Evolutionary conservation across 2,888 invertebrate genomes (phyloP).

Genomic region (Cyclophora punctaria): DNA sequence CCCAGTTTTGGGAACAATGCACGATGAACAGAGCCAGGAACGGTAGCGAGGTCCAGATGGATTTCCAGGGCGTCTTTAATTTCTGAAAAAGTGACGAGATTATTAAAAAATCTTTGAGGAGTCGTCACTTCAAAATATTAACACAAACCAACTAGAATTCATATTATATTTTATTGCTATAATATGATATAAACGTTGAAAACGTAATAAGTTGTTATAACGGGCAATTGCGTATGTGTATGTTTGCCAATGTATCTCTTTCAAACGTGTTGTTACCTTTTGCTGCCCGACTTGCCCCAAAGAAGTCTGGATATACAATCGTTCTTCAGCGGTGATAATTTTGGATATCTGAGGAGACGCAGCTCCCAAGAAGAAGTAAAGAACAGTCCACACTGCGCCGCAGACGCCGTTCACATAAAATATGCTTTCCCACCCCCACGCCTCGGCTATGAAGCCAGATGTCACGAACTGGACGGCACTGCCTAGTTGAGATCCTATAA

Average conservation of each 20-base stretch:
- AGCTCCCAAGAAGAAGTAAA: conserved; percentile 77
- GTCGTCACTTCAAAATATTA: too few relatives aligned
- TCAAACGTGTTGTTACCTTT: conserved; percentile 25
- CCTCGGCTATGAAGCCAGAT: conserved; percentile 54
- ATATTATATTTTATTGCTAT: too few relatives aligned
- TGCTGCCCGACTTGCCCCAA: conserved; percentile 45
- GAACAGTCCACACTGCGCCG: conserved; percentile 70
- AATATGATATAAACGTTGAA: too few relatives aligned
- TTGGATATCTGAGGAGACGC: conserved; percentile 76
- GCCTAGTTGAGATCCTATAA: too few relatives aligned
- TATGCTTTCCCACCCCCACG: conserved; percentile 79
- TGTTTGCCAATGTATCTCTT: too few relatives aligned
- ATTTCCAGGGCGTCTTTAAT: conserved; percentile 71
- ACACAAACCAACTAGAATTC: too few relatives aligned
- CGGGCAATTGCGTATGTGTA: too few relatives aligned
- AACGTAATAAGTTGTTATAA: too few relatives aligned
- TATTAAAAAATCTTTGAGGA: too few relatives aligned
- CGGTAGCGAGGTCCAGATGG: conserved; percentile 57
- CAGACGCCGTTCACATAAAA: conserved; percentile 77
- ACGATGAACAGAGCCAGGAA: conserved; percentile 62
- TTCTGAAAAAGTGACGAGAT: conserved; percentile 19
- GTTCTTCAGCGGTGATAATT: conserved; percentile 77
- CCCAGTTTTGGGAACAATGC: conserved; percentile 79
- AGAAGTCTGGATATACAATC: conserved; percentile 77
- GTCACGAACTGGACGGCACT: too few relatives aligned